Evolutionary conservation across 2,888 invertebrate genomes (phyloP), one percentile per base, ranked within the genome.

Genomic region (Candidula unifasciata): DNA sequence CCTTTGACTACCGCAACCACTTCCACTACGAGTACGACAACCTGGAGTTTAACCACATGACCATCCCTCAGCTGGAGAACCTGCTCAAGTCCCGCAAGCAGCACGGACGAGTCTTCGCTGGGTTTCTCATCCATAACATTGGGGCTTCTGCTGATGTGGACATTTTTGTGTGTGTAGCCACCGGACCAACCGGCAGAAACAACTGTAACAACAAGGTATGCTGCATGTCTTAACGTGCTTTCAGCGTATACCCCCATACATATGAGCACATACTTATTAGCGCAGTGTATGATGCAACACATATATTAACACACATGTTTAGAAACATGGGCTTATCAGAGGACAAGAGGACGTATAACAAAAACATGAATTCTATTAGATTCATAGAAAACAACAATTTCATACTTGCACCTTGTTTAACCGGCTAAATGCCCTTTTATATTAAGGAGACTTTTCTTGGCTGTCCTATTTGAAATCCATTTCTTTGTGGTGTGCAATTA

Each of bases 21-120:
- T 83, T 87, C n/a, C 79, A 83, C n/a, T 88, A 88, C 79, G 77
- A 85, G 69, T 87, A 88, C 73, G 88, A 88, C 76, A 84, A 77
- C 83, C 76, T 87, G 69, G 27, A 89, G 27, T 78, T 90, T 54
- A 60, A 88, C 85, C 81, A 77, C 74, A 68, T 88, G 81, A 89
- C 90, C 83, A 24, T 81, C 16, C 80, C 80, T 33, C 87, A 87
- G 60, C 76, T 88, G 54, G 85, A 88, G 80, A 77, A 85, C 1
- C 54, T 85, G 60, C 76, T 88, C 33, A 69, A 86, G 44, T 3
- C 80, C 6, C 64, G 81, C 24, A 82, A 83, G 57, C 57, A 77
- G 10, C 54, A 87, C 27, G 80, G 83, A 21, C 78, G 88, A 2
- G 85, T 87, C 8, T 88, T 88, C 80, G 88, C 86, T 52, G 87